phyloP scores from a whole-genome alignment of 2,888 invertebrate species.

The Caenorhabditis panamensis region DNA sequence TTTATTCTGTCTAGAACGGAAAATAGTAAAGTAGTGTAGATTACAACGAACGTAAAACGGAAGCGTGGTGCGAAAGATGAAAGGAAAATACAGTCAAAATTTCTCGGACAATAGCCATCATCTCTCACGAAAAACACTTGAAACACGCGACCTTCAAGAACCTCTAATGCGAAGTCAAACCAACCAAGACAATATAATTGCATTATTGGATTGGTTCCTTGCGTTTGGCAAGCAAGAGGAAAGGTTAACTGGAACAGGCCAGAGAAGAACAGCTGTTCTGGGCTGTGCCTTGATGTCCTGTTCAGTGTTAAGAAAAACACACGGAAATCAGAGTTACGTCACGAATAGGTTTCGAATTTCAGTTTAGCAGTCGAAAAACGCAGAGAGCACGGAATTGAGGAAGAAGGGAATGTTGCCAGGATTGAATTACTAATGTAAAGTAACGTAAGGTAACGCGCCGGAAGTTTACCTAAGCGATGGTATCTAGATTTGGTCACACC shows the following conservation, averaged over 20 bases:
- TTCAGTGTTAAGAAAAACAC: conserved; percentile 18
- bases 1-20: conserved; percentile 32
- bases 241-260: conserved; percentile 25
- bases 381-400: background rate
- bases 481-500: conserved; percentile 15
- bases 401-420: conserved; percentile 18
- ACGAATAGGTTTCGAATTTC: conserved; percentile 46
- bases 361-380: conserved; percentile 7
- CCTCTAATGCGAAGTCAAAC: conserved; percentile 42
- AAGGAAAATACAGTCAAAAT: conserved; percentile 8
- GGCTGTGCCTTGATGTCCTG: conserved; percentile 11
- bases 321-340: conserved; percentile 25
- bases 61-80: conserved; percentile 1
- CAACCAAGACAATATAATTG: conserved; percentile 47
- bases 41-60: background rate
- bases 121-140: conserved; percentile 42
- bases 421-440: conserved; percentile 54
- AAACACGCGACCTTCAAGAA: conserved; percentile 54
- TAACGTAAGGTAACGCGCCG: conserved; percentile 25
- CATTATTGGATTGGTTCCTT: conserved; percentile 40
- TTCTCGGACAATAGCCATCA: conserved; percentile 44
- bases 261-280: background rate
- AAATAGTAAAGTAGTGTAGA: background rate
- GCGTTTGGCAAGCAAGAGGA: background rate
- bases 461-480: conserved; percentile 32